These are phyloP conservation scores for Clavelina lepadiformis DNA, from an alignment of 23 tunicate species.

Conservation along the genomic window DNA sequence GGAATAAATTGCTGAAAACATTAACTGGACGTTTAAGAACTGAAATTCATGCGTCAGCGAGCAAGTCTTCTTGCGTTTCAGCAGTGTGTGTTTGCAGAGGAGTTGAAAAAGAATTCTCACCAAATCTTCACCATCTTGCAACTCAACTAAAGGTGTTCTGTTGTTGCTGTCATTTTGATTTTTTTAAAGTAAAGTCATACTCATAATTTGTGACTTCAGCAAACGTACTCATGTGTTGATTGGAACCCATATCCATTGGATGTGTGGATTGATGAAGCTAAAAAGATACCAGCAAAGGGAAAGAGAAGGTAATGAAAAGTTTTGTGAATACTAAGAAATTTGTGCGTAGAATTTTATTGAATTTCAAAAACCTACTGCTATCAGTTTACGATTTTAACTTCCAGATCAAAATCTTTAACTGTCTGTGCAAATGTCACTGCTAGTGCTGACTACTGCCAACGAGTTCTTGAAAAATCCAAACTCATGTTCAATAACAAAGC, in stretches of 20 bases:
- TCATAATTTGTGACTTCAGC: no score
- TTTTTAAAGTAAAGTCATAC: not conserved
- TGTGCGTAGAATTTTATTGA: no score
- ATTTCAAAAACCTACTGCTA: not conserved
- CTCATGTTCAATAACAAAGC: constrained; percentile 45
- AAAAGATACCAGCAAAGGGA: not conserved
- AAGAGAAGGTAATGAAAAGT: not conserved
- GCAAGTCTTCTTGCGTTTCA: constrained; percentile 9
- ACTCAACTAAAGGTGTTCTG: constrained; percentile 18
- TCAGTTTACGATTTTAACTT: not conserved
- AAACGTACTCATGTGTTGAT: no score
- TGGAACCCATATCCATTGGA: constrained; percentile 95
- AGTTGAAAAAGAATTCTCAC: not conserved
- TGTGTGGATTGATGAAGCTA: constrained; percentile 38
- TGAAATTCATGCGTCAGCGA: no score
- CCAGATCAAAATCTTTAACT: constrained; percentile 26
- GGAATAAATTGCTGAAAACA: constrained; percentile 13
- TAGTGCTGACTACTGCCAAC: constrained; percentile 5
- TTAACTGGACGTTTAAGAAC: no score
- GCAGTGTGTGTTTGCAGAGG: constrained; percentile 68
- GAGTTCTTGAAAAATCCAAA: constrained; percentile 23
- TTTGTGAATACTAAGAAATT: no score
- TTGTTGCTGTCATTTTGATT: not conserved
- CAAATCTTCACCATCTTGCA: not conserved
- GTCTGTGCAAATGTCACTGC: constrained; percentile 37